These are phyloP conservation scores for Leptothorax acervorum DNA, from an alignment of 2,888 invertebrate species.

Conservation along the genomic window DNA sequence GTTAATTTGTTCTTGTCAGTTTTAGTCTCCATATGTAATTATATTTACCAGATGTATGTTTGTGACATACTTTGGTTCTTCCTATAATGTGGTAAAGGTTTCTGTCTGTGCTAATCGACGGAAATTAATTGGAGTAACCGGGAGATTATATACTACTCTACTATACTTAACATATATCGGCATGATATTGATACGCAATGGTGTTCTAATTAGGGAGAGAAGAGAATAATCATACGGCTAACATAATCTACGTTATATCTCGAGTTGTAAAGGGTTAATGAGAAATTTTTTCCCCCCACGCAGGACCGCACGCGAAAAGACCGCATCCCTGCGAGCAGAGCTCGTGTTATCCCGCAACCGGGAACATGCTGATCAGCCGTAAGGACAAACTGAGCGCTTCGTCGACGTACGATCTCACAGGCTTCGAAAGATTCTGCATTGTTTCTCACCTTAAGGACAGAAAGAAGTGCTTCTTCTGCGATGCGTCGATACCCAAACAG, in stretches of 20 bases:
- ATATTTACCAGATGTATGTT: constrained; percentile 6
- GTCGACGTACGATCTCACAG: constrained; percentile 96
- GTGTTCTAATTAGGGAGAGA: constrained; percentile 19
- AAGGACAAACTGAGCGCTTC: constrained; percentile 95
- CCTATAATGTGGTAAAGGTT: constrained; percentile 2
- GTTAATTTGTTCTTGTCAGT: too few relatives aligned
- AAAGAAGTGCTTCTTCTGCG: constrained; percentile 99
- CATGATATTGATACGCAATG: constrained; percentile 2
- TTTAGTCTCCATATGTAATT: too few relatives aligned
- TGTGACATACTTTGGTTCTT: not conserved
- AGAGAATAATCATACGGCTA: constrained; percentile 56
- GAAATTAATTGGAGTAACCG: constrained; percentile 29
- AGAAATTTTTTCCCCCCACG: not conserved
- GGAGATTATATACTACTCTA: constrained; percentile 3
- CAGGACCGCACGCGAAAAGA: constrained; percentile 84
- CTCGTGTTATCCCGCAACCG: constrained; percentile 99
- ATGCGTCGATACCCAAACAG: constrained; percentile 91
- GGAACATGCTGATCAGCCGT: constrained; percentile 98
- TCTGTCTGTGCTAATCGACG: constrained; percentile 25
- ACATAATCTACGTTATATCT: constrained; percentile 1
- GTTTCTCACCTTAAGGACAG: constrained; percentile 97
- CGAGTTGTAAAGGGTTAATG: not conserved
- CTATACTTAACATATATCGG: not conserved
- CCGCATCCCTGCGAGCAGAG: constrained; percentile 96
- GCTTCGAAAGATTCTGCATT: constrained; percentile 96